A percentile compares a stretch with the other conserved stretches of the same genome.
phyloP scores from a whole-genome alignment of 2,888 invertebrate genomes.

The Yponomeuta plumbellus region DNA sequence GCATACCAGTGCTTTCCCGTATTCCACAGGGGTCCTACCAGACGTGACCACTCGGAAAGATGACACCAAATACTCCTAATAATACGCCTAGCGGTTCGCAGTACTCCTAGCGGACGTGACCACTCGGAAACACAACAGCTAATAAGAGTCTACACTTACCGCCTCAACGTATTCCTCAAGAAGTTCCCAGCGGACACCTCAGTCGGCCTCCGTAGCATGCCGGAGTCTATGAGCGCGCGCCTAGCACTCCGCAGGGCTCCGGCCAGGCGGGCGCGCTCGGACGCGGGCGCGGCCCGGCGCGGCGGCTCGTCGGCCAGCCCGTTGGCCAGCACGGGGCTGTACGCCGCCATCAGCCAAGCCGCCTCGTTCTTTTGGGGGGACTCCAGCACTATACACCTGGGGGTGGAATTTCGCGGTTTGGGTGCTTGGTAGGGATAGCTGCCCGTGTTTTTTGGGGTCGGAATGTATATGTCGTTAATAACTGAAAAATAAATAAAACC shows the following conservation, averaged over 20 bases:
- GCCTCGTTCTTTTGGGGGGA: constrained; percentile 93
- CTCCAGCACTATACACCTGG: constrained; percentile 94
- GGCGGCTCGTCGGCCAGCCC: constrained; percentile 84
- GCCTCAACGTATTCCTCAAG: constrained; percentile 89
- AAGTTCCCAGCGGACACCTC: constrained; percentile 88
- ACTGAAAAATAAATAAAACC: too few relatives aligned
- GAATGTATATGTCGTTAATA: too few relatives aligned
- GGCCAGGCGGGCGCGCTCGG: constrained; percentile 91
- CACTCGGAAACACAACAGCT: too few relatives aligned
- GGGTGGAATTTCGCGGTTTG: neutral
- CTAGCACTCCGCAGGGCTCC: constrained; percentile 91
- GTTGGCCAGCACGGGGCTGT: constrained; percentile 89
- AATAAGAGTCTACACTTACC: constrained; percentile 48
- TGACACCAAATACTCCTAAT: too few relatives aligned
- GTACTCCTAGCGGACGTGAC: too few relatives aligned
- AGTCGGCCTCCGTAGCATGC: constrained; percentile 87
- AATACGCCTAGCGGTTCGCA: too few relatives aligned
- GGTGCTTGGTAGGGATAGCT: too few relatives aligned
- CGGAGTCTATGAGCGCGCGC: constrained; percentile 88
- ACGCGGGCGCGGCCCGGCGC: constrained; percentile 83
- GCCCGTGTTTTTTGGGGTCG: too few relatives aligned
- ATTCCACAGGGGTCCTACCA: too few relatives aligned
- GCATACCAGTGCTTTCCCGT: too few relatives aligned
- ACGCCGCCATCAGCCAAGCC: constrained; percentile 93
- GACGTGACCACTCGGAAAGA: too few relatives aligned